Evolutionary conservation across 2,888 invertebrate genomes (phyloP), one percentile per base, ranked within the genome.

Genomic region (Ophion obscuratus): DNA sequence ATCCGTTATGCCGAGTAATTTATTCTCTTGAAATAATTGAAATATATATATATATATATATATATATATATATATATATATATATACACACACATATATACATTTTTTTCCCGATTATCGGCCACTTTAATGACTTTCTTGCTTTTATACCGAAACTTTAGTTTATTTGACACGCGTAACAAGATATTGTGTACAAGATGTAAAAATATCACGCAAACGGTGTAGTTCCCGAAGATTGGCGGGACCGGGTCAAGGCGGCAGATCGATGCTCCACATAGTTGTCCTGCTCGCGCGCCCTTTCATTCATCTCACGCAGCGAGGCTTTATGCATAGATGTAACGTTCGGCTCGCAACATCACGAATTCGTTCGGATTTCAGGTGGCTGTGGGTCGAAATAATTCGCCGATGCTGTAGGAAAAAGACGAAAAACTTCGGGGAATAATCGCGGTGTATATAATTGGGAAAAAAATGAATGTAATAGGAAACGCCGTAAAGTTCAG

Each of bases 241-340:
- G 7, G 17, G 73, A 73, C 73, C 53, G 3, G 73, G 80, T 71
- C 73, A 71, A 80, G 73, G 80, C 73, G 64, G 71, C 57, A 73
- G 73, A 80, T 80, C 80, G 80, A 80, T 80, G 73, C 80, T 80
- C 73, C 80, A 71, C 71, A 73, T 57, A 57, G n/a, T 64, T 53
- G 17, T 76, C 66, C 31, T 31, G n/a, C 44, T 47, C 17, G n/a
- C 24, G 17, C 17, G 24, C 31, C 53, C n/a, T 20, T 59, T 44
- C 71, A 59, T 62, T 9, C 24, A n/a, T 44, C 68, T 61, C 78
- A 7, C 20, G 10, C 20, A n/a, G 20, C 20, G n/a, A 61, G 61
- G 0, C 61, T n/a, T n/a, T 61, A 61, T 61, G 14, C 47, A 14
- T 47, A 4, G 1, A 11, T 40, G 40, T 40, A 40, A 40, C 40